Base-by-base conservation (phyloP, 2,888 invertebrate genomes). In the Chironomus tentans region DNA sequence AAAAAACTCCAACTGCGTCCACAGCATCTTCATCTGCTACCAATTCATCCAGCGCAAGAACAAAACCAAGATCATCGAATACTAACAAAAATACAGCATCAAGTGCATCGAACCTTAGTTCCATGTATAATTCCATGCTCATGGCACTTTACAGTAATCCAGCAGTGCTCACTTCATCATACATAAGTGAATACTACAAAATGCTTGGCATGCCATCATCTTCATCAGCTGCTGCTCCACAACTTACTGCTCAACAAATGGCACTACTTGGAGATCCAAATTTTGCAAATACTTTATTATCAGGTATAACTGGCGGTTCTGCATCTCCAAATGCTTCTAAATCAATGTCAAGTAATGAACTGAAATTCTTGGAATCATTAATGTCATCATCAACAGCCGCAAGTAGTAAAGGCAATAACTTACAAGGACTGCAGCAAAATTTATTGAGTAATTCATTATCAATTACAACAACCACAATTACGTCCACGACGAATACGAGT, bases 131-230 rank as follows among this genome's bases (percentile, higher is more conserved):
- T 5, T 65, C 78, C 2, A 78, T 79, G 2, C 46, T 80, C n/a
- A 79, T 80, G 78, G 77, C 79, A 24, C 77, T 79, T 15, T 79
- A 79, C 46, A 74, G 76, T 1, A 79, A 76, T 76, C 79, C 78
- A 21, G 65, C 78, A 2, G 70, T 79, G 15, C 76, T 70, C 13
- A 75, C 65, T n/a, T 77, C 77, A 7, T 61, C 75, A 15, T 78
- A 78, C 13, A 78, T 80, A 38, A 79, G 79, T 21, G 80, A 80
- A 22, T 81, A 79, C 72, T 80, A 80, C 76, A 80, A 79, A 77
- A 50, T 79, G 24, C 70, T 79, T 3, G 56, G 74, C 0, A 78
- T 78, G 68, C 78, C 78, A 12, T 18, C 47, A 47, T 38, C 38
- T 1, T 38, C 38, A 38, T 38, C 38, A 38, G 38, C 38, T 10